phyloP scores from a whole-genome alignment of 1,140 invertebrate species.

The Battus philenor region DNA sequence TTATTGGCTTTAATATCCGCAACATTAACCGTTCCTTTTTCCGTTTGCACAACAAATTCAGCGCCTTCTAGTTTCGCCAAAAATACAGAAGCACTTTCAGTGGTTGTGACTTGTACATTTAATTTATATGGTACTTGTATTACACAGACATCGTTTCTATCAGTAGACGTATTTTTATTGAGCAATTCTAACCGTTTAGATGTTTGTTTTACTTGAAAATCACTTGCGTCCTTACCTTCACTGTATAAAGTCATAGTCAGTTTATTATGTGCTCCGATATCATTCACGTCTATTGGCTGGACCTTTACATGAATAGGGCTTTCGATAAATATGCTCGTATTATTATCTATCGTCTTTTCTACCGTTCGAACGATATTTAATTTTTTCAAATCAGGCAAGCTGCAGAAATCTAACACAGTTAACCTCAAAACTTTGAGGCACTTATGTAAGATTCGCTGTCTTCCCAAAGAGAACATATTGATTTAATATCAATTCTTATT shows the following conservation, averaged over 20 bases:
- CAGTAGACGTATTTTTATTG: conserved; percentile 56
- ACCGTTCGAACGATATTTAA: conserved; percentile 68
- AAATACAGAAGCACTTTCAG: conserved; percentile 60
- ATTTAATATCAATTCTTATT: not conserved
- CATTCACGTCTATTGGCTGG: conserved; percentile 62
- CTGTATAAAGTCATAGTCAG: conserved; percentile 68
- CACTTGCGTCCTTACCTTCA: conserved; percentile 57
- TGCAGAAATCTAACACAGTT: conserved; percentile 57
- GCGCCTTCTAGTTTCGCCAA: conserved; percentile 62
- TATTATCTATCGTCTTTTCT: conserved; percentile 69
- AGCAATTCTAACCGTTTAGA: conserved; percentile 69
- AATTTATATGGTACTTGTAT: conserved; percentile 68
- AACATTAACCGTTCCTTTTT: conserved; percentile 56
- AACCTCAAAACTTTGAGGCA: conserved; percentile 73
- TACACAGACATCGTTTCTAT: conserved; percentile 64
- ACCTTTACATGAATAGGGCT: conserved; percentile 73
- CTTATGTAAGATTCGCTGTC: conserved; percentile 60
- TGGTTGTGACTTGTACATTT: conserved; percentile 66
- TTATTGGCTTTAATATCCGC: conserved; percentile 60
- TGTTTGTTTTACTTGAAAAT: conserved; percentile 69
- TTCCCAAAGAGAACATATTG: conserved; percentile 42
- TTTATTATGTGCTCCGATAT: conserved; percentile 62
- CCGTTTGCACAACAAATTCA: conserved; percentile 64
- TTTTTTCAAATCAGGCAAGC: conserved; percentile 62
- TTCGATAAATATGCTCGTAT: conserved; percentile 69